Evolutionary conservation across 2,113 vertebrate species (phyloP), one percentile per base, ranked within the genome.

Genomic region (Cephalopterus ornatus): DNA sequence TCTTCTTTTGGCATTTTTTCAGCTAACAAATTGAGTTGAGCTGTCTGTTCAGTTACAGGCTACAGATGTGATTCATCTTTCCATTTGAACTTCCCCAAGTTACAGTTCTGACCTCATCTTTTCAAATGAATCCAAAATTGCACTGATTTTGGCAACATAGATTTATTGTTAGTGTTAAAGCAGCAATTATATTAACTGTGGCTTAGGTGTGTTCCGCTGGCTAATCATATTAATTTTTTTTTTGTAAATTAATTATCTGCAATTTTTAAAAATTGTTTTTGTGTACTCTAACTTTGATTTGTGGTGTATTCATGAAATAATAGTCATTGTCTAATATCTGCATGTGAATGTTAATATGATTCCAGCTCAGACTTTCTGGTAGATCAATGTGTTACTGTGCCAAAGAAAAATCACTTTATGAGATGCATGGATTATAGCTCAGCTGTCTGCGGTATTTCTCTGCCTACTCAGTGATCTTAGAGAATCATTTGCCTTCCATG

Each of bases 361-460:
- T 81, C 56, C 63, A 91, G 26, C 52, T 86, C 79, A 78, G 50
- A 28, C 39, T 68, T 62, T 83, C 75, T 91, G 76, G 56, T 56
- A 89, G 78, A 65, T 47, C 35, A 81, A 28, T 46, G 14, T 61
- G 12, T 56, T 61, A n/a, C 11, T 86, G 53, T 87, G 80, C 83
- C 89, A 82, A 63, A 85, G 61, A 74, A 67, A 89, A 93, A 81
- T 26, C 46, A 88, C 49, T 84, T 8, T 50, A 26, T 67, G 85
- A 73, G 63, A 76, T 82, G 46, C 50, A 62, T 35, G 78, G 52
- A 30, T 79, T 88, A 30, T 52, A 61, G 81, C 72, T 94, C 84
- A 88, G 82, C 85, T 96, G 28, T 90, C 90, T 94, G 82, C 63
- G 80, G 50, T 89, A 26, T 94, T 96, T 52, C 44, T 93, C 79